phyloP scores from a whole-genome alignment of 2,888 invertebrate species.

The Leptopilina syphax region DNA sequence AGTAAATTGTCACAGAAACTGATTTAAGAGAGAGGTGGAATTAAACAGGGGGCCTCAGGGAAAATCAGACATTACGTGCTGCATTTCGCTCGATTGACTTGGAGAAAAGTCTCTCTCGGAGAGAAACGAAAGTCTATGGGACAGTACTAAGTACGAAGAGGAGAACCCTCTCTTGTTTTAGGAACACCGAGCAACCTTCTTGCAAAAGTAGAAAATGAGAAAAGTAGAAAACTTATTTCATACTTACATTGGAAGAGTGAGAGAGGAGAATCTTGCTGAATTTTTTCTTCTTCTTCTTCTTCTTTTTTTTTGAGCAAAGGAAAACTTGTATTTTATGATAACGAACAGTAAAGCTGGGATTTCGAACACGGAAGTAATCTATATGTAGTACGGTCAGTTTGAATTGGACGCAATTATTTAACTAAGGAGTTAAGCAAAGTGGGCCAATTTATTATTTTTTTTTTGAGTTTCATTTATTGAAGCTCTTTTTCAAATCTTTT shows the following conservation, averaged over 20 bases:
- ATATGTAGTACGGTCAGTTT: neutral
- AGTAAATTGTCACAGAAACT: conserved; percentile 53
- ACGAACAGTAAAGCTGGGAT: conserved; percentile 34
- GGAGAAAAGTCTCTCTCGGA: conserved; percentile 30
- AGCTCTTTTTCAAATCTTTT: too few relatives aligned
- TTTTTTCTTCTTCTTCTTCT: neutral
- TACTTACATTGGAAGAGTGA: neutral
- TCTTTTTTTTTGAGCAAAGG: neutral
- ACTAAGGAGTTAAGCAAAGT: neutral
- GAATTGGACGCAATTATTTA: conserved; percentile 7
- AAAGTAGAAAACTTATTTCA: conserved; percentile 38
- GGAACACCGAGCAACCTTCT: conserved; percentile 5
- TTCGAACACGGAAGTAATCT: conserved; percentile 1
- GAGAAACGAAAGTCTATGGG: conserved; percentile 29
- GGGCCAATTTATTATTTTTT: neutral
- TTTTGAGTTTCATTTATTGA: too few relatives aligned
- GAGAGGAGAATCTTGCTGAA: neutral
- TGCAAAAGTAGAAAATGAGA: conserved; percentile 29
- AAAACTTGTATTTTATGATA: conserved; percentile 35
- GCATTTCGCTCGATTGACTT: conserved; percentile 48
- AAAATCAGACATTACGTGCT: conserved; percentile 46
- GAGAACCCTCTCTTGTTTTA: conserved; percentile 8
- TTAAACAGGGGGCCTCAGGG: conserved; percentile 48
- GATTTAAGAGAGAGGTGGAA: conserved; percentile 51
- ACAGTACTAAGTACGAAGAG: conserved; percentile 28